phyloP scores from a whole-genome alignment of 2,888 invertebrate genomes.

The Augochlorella aurata region DNA sequence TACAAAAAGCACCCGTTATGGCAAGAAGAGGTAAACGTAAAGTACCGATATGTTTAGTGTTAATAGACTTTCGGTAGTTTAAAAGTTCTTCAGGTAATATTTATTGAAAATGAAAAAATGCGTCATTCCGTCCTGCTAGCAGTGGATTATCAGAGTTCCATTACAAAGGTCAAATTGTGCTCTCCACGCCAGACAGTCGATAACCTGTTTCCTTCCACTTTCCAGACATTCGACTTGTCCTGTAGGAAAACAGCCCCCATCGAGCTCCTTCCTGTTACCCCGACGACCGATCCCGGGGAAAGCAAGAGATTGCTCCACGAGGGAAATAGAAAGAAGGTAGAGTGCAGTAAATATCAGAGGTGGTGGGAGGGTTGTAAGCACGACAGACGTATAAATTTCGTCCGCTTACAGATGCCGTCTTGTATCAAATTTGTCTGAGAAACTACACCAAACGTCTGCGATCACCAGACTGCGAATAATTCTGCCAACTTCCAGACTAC shows the following conservation, averaged over 20 bases:
- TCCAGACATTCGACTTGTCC: constrained; percentile 56
- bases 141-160: constrained; percentile 5
- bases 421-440: not conserved
- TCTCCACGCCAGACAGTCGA: constrained; percentile 65
- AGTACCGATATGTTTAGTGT: no score
- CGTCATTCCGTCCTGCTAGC: not conserved
- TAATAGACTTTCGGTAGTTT: no score
- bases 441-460: constrained; percentile 6
- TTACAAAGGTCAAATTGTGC: constrained; percentile 55
- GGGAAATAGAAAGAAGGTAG: constrained; percentile 31
- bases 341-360: constrained; percentile 28
- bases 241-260: constrained; percentile 58
- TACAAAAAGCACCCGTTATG: no score
- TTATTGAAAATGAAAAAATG: not conserved
- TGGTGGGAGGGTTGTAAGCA: constrained; percentile 19
- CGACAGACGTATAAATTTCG: constrained; percentile 54
- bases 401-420: constrained; percentile 39
- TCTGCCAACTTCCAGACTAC: not conserved
- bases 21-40: no score
- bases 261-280: constrained; percentile 41
- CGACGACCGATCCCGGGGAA: constrained; percentile 28
- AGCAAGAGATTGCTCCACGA: constrained; percentile 26
- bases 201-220: constrained; percentile 60
- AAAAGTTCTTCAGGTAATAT: no score
- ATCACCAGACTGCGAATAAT: not conserved